Evolutionary conservation across 2,113 vertebrate genomes (phyloP).

Genomic region (Colaptes auratus): DNA sequence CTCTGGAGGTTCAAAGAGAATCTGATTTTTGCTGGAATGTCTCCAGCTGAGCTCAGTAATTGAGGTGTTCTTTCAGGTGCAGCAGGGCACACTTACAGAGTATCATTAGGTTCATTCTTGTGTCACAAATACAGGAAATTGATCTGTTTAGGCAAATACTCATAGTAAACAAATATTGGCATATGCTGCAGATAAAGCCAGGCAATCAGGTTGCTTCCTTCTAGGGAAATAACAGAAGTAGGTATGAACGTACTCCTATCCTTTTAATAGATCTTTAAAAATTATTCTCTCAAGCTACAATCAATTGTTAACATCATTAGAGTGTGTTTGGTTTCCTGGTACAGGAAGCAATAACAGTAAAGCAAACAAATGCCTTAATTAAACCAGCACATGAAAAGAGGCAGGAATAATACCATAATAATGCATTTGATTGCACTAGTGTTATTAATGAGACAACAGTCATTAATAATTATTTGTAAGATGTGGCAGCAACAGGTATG

Average conservation of each 20-base stretch:
- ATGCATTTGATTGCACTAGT: background rate
- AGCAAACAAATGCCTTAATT: constrained; percentile 44
- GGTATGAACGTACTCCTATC: background rate
- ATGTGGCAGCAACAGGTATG: background rate
- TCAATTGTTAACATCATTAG: constrained; percentile 31
- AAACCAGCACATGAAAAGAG: background rate
- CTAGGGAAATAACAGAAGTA: constrained; percentile 20
- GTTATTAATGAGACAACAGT: background rate
- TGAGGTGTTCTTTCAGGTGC: background rate
- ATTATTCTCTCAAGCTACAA: constrained; percentile 23
- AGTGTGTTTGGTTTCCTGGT: constrained; percentile 27
- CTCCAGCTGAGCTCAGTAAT: background rate
- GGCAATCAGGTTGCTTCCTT: background rate
- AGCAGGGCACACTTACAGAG: background rate
- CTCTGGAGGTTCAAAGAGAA: background rate
- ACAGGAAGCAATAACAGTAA: constrained; percentile 61
- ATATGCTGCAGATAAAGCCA: background rate
- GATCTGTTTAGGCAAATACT: constrained; percentile 5
- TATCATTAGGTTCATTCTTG: background rate
- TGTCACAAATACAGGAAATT: constrained; percentile 12
- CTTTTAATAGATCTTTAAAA: background rate
- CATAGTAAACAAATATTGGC: background rate
- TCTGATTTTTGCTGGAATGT: background rate
- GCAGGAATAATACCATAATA: background rate
- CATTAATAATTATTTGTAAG: background rate